Base-by-base conservation (phyloP, 2,888 invertebrate species). In the Beris chalybata region DNA sequence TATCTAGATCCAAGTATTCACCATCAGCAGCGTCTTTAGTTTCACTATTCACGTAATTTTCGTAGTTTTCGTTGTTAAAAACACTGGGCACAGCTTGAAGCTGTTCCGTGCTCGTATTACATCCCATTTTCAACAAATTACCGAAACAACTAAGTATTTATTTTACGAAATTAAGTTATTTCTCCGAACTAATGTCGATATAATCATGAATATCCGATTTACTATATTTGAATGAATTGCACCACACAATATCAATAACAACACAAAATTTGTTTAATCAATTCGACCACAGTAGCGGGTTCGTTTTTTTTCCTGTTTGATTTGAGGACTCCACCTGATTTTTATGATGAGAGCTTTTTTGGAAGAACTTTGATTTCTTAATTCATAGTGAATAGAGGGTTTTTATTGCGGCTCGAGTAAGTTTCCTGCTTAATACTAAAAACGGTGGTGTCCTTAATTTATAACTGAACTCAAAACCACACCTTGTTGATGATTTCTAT, bases 71-170 rank as follows among this genome's bases (percentile, higher is more conserved):
- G 30, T 64, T 45, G 9, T 64, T 67, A 52, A 74, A 70, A 32
- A 74, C 75, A 64, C 72, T 72, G 66, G 76, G 75, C 53, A 77
- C 78, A 73, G 77, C 77, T 67, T 78, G 76, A 71, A 79, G 79
- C 70, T 79, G 73, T 73, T 86, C 86, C 77, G 86, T 85, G 76
- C 86, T 86, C 58, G 85, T 86, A 74, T 85, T 86, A 78, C 86
- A 86, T 76, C 84, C 79, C 84, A 85, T 81, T 71, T 76, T 75
- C 9, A 38, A 22, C 22, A 3, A 22, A 22, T 22, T 1, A 22
- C 22, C 22, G 22, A 22, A 22, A 22, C 22, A 22, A 38, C 9
- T 38, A 38, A 38, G 3, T 61, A 47, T 45, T 56, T 65, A 65
- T 30, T 43, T 71, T 38, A 2, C 22, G 22, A 22, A 22, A 22